Evolutionary conservation across 2,888 invertebrate genomes (phyloP), one percentile per base, ranked within the genome.

Genomic region (Sphaerophoria rueppellii): DNA sequence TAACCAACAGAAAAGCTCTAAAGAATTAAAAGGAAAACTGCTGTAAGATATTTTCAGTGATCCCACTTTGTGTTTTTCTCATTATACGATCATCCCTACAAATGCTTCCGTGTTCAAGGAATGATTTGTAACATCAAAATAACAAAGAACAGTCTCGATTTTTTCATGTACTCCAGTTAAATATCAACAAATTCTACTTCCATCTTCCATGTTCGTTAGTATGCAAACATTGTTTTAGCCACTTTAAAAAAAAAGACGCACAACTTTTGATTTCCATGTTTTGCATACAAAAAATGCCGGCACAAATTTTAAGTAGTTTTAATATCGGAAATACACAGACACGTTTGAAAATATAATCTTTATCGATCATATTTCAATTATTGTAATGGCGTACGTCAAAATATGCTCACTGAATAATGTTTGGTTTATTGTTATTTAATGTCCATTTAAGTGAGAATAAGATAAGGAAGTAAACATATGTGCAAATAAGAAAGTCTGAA

Each of bases 191-290:
- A 7, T 60, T 43, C 6, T 60, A 60, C 43, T 60, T 60, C 60
- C 60, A 60, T 60, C 43, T 60, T 60, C 60, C 60, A 60, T 60
- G 40, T 60, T 43, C 12, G 12, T 60, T 60, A 12, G 12, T 40
- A 60, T 60, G 3, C 60, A 60, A 24, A 11, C 16, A 12, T 12
- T 2, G 43, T 60, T 24, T 24, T 24, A 16, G 4, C 7, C 6
- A 0, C 4, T 12, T 4, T 11, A 11, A 43, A 7, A 40, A 40
- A 24, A 16, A 40, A 60, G 12, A 16, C 6, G 16, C n/a, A 35
- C 37, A 16, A 5, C 16, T 40, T 40, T 24, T 12, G 9, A 37
- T 1, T 6, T 43, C 16, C 60, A 43, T 60, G 60, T 43, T 24
- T 24, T 40, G 60, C 40, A 60, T 60, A 60, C 4, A 3, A 12